Evolutionary conservation across 2,797 vertebrate species (phyloP).

Genomic region (Linurgus olivaceus): DNA sequence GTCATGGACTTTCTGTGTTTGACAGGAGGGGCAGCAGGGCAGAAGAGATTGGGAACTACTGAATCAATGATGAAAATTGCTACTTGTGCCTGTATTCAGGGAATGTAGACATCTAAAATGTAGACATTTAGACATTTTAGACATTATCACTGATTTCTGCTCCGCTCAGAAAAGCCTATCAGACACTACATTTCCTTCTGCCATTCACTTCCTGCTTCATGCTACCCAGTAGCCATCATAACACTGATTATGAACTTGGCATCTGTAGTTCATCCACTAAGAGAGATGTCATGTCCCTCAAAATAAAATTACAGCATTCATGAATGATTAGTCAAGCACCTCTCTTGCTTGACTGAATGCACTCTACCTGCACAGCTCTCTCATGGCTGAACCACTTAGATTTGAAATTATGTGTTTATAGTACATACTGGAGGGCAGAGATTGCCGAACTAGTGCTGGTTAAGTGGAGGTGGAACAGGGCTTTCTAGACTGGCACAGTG

Average conservation of each 20-base stretch:
- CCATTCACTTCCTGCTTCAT: not conserved
- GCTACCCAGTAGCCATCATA: not conserved
- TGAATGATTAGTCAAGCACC: not conserved
- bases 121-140: not conserved
- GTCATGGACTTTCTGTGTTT: not conserved
- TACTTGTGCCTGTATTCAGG: not conserved
- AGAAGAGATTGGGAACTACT: not conserved
- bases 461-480: not conserved
- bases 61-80: not conserved
- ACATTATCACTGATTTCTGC: not conserved
- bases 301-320: not conserved
- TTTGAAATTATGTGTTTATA: not conserved
- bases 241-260: not conserved
- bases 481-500: not conserved
- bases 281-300: not conserved
- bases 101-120: not conserved
- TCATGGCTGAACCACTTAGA: not conserved
- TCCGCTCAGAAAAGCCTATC: not conserved
- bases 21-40: not conserved
- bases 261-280: not conserved
- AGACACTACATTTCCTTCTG: not conserved
- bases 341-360: not conserved
- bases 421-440: not conserved
- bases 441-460: not conserved
- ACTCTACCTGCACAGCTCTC: not conserved